Percentiles rank a stretch among this genome's conserved stretches.
Evolutionary conservation across 2,113 vertebrate species (phyloP).

Genomic region (Lagopus muta): DNA sequence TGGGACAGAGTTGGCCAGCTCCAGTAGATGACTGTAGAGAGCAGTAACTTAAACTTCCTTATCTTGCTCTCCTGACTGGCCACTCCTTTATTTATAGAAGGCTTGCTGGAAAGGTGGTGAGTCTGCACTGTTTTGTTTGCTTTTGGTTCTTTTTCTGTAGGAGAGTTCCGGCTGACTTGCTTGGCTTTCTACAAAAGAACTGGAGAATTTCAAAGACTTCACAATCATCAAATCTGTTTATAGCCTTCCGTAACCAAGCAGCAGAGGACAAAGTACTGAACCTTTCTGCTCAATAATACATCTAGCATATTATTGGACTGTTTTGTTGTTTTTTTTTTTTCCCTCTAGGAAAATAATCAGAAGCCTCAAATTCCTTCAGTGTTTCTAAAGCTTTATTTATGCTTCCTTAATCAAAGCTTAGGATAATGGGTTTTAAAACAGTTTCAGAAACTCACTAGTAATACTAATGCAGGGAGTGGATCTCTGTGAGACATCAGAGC

Average conservation of each 20-base stretch:
- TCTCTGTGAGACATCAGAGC: neutral
- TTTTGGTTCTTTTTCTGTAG: neutral
- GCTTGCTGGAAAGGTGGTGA: neutral
- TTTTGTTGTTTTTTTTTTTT: neutral
- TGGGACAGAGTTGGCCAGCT: neutral
- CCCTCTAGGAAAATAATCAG: neutral
- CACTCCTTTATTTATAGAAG: neutral
- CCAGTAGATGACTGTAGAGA: neutral
- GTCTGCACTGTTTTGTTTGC: neutral
- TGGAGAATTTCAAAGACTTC: slow-evolving; percentile 60
- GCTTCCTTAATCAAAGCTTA: neutral
- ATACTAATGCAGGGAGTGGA: neutral
- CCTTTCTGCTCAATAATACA: slow-evolving; percentile 45
- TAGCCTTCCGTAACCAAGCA: slow-evolving; percentile 74
- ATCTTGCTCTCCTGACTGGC: slow-evolving; percentile 6
- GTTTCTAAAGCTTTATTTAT: slow-evolving; percentile 3
- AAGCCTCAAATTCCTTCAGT: neutral
- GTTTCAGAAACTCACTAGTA: neutral
- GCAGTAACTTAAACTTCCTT: neutral
- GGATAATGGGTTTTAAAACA: neutral
- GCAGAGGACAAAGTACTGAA: slow-evolving; percentile 79
- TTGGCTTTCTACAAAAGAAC: slow-evolving; percentile 53
- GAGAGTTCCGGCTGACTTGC: slow-evolving; percentile 52
- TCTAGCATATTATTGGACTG: slow-evolving; percentile 20
- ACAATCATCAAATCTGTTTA: slow-evolving; percentile 78